These are phyloP conservation scores for Hippocampus kuda DNA, from an alignment of 2,797 vertebrate genomes.

Conservation along the genomic window DNA sequence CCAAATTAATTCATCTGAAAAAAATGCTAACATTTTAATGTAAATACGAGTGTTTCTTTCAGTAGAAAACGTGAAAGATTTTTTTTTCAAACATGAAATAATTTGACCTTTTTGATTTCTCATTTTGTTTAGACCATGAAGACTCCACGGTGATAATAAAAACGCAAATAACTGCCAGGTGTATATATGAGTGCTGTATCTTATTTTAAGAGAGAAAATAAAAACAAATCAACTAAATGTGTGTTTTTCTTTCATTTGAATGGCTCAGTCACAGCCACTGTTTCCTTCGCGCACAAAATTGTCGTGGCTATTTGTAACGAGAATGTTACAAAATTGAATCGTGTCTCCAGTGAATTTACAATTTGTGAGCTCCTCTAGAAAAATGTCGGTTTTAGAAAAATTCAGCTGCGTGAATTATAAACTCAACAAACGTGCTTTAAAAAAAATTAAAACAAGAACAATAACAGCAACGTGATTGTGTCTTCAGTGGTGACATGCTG, in stretches of 20 bases:
- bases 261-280: background rate
- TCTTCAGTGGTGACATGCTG: slow-evolving; percentile 24
- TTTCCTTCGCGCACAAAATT: background rate
- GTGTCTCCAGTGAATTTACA: background rate
- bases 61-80: too few species aligned
- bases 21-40: too few species aligned
- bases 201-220: too few species aligned
- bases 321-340: background rate
- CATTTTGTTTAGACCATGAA: too few species aligned
- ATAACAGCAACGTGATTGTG: background rate
- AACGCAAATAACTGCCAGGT: background rate
- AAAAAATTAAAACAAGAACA: background rate
- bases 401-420: background rate
- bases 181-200: background rate
- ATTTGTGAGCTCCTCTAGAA: background rate
- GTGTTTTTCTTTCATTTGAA: background rate
- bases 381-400: background rate
- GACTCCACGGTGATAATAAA: background rate
- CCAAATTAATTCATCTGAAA: too few species aligned
- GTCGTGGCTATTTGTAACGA: too few species aligned
- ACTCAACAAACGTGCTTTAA: background rate
- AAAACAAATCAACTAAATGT: background rate
- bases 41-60: too few species aligned
- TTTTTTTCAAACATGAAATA: too few species aligned
- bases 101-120: too few species aligned